These are phyloP conservation scores for Mormyrus hasselquistii DNA, from an alignment of 2,797 vertebrate species.

Conservation along the genomic window DNA sequence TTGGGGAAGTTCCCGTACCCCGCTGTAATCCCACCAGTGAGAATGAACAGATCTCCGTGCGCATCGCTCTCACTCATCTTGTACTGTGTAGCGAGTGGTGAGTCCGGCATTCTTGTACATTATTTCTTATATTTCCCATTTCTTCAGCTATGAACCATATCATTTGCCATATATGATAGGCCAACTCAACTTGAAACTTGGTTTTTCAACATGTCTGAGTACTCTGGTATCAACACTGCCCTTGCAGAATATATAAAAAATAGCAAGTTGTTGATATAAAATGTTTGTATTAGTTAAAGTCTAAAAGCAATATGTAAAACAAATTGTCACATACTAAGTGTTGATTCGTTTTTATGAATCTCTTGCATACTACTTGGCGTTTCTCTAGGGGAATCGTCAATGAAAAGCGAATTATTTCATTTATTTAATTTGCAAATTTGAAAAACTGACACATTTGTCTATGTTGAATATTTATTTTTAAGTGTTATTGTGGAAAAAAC, in stretches of 20 bases:
- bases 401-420: neutral
- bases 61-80: conserved; percentile 44
- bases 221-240: neutral
- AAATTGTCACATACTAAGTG: neutral
- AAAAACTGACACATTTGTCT: neutral
- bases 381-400: neutral
- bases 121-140: neutral
- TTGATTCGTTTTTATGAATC: neutral
- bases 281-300: neutral
- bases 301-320: neutral
- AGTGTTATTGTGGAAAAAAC: neutral
- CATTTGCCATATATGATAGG: neutral
- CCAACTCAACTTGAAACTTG: neutral
- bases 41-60: conserved; percentile 46
- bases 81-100: conserved; percentile 50
- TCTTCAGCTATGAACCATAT: neutral
- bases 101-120: conserved; percentile 29
- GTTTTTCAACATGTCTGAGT: neutral
- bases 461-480: neutral
- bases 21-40: conserved; percentile 12
- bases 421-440: neutral
- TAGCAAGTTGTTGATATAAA: neutral
- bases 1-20: neutral
- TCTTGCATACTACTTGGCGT: neutral
- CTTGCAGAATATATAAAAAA: neutral